Evolutionary conservation across 2,113 vertebrate species (phyloP), one percentile per base, ranked within the genome.

Genomic region (Diadophis punctatus): DNA sequence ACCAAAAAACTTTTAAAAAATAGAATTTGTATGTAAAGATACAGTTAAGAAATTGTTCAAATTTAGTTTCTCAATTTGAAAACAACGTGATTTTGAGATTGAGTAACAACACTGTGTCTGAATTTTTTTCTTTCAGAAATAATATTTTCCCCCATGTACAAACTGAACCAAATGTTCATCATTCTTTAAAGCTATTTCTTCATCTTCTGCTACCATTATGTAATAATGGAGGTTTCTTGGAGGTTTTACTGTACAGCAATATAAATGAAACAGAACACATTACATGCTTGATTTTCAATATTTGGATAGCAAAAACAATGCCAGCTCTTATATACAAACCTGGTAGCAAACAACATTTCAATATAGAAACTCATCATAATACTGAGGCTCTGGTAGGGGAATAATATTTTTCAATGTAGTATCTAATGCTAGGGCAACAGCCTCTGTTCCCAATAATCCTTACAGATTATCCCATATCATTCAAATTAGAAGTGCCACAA

Each of bases 401-500:
- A 90, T 86, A 84, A 86, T 85, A 63, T 86, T 52, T 63, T 52
- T 90, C 27, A 90, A 25, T 14, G 14, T 86, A 90, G 12, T 93
- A 85, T 93, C 55, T 86, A 52, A 49, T 60, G 80, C 48, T 90
- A 63, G 80, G 55, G 80, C 88, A 93, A 22, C 55, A 93, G 53
- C 88, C 88, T 52, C 88, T 90, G 92, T 90, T 93, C 80, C 92
- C 55, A 93, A 90, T 93, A 93, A 93, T 93, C 88, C 92, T 90
- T 49, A 90, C 80, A 93, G 92, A 93, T 93, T 93, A 93, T 93
- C 88, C 92, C 92, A 90, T 93, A 90, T 93, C 92, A 93, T 93
- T 93, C 55, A 93, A 93, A 93, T 93, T 90, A 90, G 85, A 90
- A 56, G 88, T 93, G 80, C 92, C 92, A 63, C 80, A 90, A 93